phyloP scores from a whole-genome alignment of 2,113 vertebrate genomes.

The Coracopsis vasa region DNA sequence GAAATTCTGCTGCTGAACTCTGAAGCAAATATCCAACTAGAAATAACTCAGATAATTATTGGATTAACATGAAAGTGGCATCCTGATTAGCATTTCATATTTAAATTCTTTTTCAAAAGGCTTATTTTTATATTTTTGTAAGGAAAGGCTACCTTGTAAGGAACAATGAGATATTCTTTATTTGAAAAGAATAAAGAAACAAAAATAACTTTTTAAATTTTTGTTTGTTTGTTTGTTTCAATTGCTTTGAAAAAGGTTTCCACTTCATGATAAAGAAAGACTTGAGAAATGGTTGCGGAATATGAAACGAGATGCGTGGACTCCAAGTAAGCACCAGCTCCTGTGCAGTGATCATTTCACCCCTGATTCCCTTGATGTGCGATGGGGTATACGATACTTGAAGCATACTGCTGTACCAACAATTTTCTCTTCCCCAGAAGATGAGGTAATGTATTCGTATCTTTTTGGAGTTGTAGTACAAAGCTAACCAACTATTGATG shows the following conservation, averaged over 20 bases:
- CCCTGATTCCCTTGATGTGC: constrained; percentile 84
- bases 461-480: not conserved
- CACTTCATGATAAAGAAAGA: constrained; percentile 83
- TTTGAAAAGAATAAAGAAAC: not conserved
- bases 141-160: not conserved
- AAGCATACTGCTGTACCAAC: constrained; percentile 85
- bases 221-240: not conserved
- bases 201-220: fast-evolving
- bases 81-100: not conserved
- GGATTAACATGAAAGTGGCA: not conserved
- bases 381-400: constrained; percentile 89
- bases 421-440: constrained; percentile 77
- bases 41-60: not conserved
- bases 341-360: constrained; percentile 89
- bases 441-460: constrained; percentile 62
- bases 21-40: not conserved
- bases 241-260: constrained; percentile 76
- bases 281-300: constrained; percentile 87
- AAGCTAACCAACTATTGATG: not conserved
- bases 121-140: not conserved
- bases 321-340: constrained; percentile 87
- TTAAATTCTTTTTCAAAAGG: fast-evolving
- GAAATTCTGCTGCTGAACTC: not conserved
- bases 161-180: not conserved
- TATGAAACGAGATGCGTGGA: constrained; percentile 84